Evolutionary conservation across 2,888 invertebrate genomes (phyloP), one percentile per base, ranked within the genome.

Genomic region (Dicranocentrus wangi): DNA sequence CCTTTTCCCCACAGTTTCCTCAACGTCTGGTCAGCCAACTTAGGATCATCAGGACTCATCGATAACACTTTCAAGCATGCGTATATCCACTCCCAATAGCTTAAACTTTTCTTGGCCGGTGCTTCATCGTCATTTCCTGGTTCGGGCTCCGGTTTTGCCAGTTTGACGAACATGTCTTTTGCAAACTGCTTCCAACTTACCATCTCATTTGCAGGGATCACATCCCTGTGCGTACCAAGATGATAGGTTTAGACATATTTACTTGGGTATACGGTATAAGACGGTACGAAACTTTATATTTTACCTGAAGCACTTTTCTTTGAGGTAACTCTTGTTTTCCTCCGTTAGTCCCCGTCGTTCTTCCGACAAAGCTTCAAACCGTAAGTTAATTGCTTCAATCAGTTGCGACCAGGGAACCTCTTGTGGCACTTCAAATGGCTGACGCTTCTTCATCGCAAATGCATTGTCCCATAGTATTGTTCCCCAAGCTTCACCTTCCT

Each of bases 381-480:
- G 42, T 23, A 39, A n/a, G 21, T 75, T 27, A 7, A 79, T 43
- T n/a, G 53, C 53, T 60, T 78, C 47, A 42, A 82, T 63, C 15
- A 82, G 39, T 7, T 19, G 5, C 2, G 21, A 17, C 55, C 69
- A 73, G 2, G 60, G 23, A 23, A 82, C 73, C 1, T 53, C 61
- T 19, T 78, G 55, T 1, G 79, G 61, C 15, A 79, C 82, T 0
- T 73, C 27, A 43, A 82, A 75, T 0, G 53, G 25, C 27, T 27
- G 17, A 2, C 82, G 71, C 3, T 25, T 42, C 15, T 47, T 21
- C 0, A 19, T 10, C 0, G 82, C 23, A 73, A 79, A 79, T 28
- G 69, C 82, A 60, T 82, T 79, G 51, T 79, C 69, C 82, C 82
- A 82, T 3, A 82, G 13, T 2, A 82, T 42, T 10, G 72, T 25